Percentiles rank a stretch among this genome's conserved stretches.
These are phyloP conservation scores for Heliothis peltigera DNA, from an alignment of 2,888 invertebrate species.

Conservation along the genomic window DNA sequence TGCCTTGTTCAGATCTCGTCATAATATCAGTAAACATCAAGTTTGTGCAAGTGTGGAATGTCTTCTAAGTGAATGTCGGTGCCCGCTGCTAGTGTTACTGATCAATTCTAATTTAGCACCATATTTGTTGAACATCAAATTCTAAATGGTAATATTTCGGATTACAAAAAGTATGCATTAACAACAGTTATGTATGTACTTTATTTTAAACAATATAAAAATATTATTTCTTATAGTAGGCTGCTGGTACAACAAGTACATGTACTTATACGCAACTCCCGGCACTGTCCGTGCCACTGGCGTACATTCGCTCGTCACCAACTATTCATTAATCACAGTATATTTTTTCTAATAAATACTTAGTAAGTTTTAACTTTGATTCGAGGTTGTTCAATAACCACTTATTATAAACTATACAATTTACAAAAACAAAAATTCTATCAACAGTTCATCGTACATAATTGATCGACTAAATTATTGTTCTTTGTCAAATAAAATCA, in stretches of 20 bases:
- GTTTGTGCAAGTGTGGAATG: constrained; percentile 53
- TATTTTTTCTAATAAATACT: constrained; percentile 83
- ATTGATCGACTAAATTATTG: constrained; percentile 73
- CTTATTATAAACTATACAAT: constrained; percentile 86
- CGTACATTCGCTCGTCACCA: constrained; percentile 61
- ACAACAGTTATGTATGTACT: constrained; percentile 84
- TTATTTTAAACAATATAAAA: constrained; percentile 88
- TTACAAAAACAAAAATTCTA: constrained; percentile 81
- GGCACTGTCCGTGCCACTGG: constrained; percentile 41
- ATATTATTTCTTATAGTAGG: constrained; percentile 85
- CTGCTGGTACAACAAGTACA: constrained; percentile 76
- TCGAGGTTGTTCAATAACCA: constrained; percentile 82
- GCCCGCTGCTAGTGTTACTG: constrained; percentile 16
- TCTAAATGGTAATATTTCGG: constrained; percentile 63
- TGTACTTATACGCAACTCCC: constrained; percentile 51
- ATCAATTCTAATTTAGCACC: constrained; percentile 82
- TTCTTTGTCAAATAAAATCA: constrained; percentile 74
- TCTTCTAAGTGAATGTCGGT: constrained; percentile 33
- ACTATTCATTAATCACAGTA: constrained; percentile 82
- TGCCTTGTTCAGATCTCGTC: constrained; percentile 5
- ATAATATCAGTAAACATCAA: constrained; percentile 8
- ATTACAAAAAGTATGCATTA: constrained; percentile 82
- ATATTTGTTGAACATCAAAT: constrained; percentile 77
- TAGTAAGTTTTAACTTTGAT: constrained; percentile 76
- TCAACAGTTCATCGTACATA: constrained; percentile 76